Conservation (phyloP, 2,888 invertebrate genomes). For the Spisula subtruncata region DNA sequence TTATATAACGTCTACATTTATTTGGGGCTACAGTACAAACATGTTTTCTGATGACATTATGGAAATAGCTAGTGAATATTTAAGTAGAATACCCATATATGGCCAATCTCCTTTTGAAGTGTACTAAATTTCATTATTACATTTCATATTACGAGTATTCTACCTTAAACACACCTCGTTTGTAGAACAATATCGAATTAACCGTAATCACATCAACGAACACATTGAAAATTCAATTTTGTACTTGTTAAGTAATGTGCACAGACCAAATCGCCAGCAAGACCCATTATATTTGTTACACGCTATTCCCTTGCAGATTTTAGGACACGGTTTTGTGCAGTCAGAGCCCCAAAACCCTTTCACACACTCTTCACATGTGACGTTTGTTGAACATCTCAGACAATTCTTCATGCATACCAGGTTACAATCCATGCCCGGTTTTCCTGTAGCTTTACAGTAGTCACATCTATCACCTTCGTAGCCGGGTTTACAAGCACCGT, state of each 20-base stretch:
- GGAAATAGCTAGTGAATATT: too few species aligned
- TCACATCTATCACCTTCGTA: neutral
- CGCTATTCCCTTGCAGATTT: neutral
- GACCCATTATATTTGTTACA: neutral
- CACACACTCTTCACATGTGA: neutral
- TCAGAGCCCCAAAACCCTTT: neutral
- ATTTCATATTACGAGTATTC: too few species aligned
- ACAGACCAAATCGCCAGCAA: neutral
- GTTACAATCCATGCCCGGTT: neutral
- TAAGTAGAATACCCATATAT: too few species aligned
- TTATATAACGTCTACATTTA: too few species aligned
- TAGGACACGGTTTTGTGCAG: neutral
- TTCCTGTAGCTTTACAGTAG: neutral
- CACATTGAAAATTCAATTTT: too few species aligned
- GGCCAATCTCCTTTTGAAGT: too few species aligned
- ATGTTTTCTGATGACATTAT: too few species aligned
- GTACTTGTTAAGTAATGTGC: neutral
- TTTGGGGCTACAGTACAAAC: too few species aligned
- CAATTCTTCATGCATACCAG: neutral
- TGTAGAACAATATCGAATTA: too few species aligned
- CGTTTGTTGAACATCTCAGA: neutral
- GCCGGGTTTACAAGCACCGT: neutral
- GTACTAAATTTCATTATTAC: too few species aligned
- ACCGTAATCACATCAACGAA: too few species aligned
- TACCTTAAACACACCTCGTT: too few species aligned